Evolutionary conservation across 2,888 invertebrate species (phyloP), one percentile per base, ranked within the genome.

Genomic region (Holacanthella duospinosa): DNA sequence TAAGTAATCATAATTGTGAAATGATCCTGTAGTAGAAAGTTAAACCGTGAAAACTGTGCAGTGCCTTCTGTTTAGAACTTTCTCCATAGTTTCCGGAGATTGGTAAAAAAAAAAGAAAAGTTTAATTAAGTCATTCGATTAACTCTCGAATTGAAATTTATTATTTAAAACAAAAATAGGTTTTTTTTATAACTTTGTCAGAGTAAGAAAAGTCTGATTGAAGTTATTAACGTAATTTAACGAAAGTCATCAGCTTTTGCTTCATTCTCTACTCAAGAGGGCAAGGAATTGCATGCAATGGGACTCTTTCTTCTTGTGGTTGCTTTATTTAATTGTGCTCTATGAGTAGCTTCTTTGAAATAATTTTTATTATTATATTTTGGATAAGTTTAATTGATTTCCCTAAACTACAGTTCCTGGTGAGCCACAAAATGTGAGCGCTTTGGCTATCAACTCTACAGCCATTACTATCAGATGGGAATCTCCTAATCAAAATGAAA

Each of bases 401-500:
- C 26, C 26, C 56, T 12, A 1, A 29, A 12, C 27, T 53, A 25
- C 85, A 97, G 97, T 99, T 83, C 97, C 97, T 74, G 95, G 95
- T 71, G 90, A 94, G 80, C 97, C 97, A 57, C 89, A 90, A 79
- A 89, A 92, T 75, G 93, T 99, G 68, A 87, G 87, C 78, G 89
- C 88, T 54, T 85, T 83, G 66, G 84, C 91, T 26, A 82, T 96
- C 76, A 97, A 96, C 81, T 96, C 97, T 1, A 95, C 96, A n/a
- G 86, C 94, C 43, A 87, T 97, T 72, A 87, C 87, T 77, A 93
- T 97, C 60, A 85, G 86, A 67, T 99, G 99, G 99, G 88, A 91
- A 75, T 89, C 93, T 6, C 99, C 97, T 0, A 83, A 84, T 65
- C 87, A 88, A 73, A 89, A 90, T 75, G 93, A 95, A 74, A 86